Evolutionary conservation across 1,140 invertebrate genomes (phyloP).

Genomic region (Heliconius nattereri): DNA sequence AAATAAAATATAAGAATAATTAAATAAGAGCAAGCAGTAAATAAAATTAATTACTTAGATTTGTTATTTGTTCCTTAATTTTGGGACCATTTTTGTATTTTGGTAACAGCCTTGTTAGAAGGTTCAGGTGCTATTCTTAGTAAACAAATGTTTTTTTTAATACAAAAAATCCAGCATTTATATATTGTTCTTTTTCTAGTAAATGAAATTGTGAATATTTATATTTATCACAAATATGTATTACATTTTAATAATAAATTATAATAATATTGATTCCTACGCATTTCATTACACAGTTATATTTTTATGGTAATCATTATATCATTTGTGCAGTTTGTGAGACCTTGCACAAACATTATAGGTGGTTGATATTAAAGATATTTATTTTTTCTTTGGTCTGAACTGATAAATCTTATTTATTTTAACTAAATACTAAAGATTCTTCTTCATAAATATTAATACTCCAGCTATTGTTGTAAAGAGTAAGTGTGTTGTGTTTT

Average conservation of each 20-base stretch:
- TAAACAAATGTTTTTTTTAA: neutral
- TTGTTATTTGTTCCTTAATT: neutral
- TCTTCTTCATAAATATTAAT: neutral
- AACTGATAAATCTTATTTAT: too few species aligned
- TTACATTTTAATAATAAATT: neutral
- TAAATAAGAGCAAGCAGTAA: neutral
- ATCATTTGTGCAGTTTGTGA: too few species aligned
- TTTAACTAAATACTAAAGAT: too few species aligned
- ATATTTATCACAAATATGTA: neutral
- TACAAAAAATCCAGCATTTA: neutral
- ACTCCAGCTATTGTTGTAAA: neutral
- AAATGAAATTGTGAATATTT: neutral
- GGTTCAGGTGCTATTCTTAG: conserved; percentile 22
- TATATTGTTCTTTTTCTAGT: neutral
- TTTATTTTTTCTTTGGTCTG: too few species aligned
- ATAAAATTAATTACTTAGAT: neutral
- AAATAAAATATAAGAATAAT: conserved; percentile 50
- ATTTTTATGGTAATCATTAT: neutral
- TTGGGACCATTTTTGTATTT: conserved; percentile 14
- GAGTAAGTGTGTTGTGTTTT: too few species aligned
- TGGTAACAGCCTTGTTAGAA: neutral
- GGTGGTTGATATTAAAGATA: too few species aligned
- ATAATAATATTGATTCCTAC: neutral
- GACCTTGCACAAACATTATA: too few species aligned
- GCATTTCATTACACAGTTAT: neutral